These are phyloP conservation scores for Ceratosolen solmsi DNA, from an alignment of 1,140 invertebrate genomes.

Conservation along the genomic window DNA sequence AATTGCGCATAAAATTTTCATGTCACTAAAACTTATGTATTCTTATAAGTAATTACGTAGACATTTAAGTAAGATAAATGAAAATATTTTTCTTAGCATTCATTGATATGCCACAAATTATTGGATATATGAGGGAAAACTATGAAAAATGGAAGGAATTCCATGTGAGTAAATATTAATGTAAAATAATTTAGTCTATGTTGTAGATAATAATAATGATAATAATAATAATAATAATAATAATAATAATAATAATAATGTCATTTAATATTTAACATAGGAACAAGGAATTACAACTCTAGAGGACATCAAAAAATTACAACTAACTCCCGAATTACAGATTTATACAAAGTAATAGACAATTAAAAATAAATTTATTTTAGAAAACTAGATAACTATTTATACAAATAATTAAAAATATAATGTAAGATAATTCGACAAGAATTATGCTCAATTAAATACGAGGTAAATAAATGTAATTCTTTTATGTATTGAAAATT, in stretches of 20 bases:
- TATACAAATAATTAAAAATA: no score
- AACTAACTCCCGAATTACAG: constrained; percentile 59
- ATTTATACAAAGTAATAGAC: constrained; percentile 45
- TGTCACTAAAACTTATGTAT: no score
- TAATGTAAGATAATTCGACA: no score
- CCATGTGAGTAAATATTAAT: constrained; percentile 53
- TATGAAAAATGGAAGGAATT: constrained; percentile 91
- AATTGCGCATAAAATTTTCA: no score
- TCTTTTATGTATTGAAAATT: no score
- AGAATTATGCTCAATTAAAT: no score
- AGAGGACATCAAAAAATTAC: constrained; percentile 76
- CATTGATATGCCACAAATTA: constrained; percentile 91
- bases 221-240: constrained; percentile 4
- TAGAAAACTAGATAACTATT: no score
- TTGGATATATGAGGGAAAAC: constrained; percentile 86
- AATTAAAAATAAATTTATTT: no score
- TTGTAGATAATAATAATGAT: background rate
- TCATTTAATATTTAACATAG: constrained; percentile 69
- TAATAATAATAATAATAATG: background rate
- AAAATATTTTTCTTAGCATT: constrained; percentile 83
- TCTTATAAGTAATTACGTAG: no score
- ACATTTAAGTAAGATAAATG: no score
- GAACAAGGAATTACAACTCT: constrained; percentile 80
- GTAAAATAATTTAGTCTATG: no score
- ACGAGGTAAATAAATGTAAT: no score